Evolutionary conservation across 2,113 vertebrate genomes (phyloP).

Genomic region (Podarcis muralis): DNA sequence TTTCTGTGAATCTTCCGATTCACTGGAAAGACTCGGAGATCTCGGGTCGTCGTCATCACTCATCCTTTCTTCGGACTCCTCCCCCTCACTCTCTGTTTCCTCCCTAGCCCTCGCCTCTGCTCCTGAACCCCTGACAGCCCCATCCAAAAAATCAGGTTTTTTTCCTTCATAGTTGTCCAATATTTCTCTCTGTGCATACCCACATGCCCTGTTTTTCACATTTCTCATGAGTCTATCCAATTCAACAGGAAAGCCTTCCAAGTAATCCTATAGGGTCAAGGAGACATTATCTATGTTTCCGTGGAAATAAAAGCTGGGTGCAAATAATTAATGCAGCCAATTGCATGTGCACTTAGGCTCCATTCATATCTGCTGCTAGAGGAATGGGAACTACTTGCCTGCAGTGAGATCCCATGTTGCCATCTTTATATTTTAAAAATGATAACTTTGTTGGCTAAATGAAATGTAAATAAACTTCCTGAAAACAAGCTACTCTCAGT

Average conservation of each 20-base stretch:
- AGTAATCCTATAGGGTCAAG: background rate
- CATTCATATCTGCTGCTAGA: background rate
- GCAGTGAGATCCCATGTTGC: too few species aligned
- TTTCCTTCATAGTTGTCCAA: background rate
- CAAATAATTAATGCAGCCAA: too few species aligned
- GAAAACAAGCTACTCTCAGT: background rate
- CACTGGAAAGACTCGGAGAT: too few species aligned
- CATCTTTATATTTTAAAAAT: background rate
- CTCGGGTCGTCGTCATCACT: too few species aligned
- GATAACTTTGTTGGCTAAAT: conserved; percentile 24
- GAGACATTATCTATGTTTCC: background rate
- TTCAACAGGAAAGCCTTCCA: background rate
- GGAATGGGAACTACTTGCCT: background rate
- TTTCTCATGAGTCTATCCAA: background rate
- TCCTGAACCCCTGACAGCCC: background rate
- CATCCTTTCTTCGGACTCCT: too few species aligned
- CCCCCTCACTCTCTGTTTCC: too few species aligned
- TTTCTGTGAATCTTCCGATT: too few species aligned
- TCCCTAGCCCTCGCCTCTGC: too few species aligned
- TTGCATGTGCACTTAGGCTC: too few species aligned
- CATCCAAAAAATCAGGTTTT: background rate
- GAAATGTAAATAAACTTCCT: conserved; percentile 46
- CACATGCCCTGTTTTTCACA: background rate
- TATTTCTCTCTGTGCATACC: background rate
- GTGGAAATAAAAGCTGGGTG: too few species aligned